These are phyloP conservation scores for Scyliorhinus canicula DNA, from an alignment of 2,797 vertebrate species.

Conservation along the genomic window DNA sequence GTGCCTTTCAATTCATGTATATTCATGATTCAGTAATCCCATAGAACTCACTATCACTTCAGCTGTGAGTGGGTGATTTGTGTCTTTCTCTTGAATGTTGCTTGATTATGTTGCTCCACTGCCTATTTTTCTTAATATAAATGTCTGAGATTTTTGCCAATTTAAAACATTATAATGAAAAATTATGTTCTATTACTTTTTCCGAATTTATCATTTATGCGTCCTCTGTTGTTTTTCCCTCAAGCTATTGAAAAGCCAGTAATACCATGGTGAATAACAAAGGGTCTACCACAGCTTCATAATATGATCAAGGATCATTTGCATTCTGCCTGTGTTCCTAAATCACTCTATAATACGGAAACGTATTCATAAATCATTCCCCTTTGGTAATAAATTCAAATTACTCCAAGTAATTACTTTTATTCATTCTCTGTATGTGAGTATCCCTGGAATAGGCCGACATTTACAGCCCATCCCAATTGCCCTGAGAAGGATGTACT, in stretches of 20 bases:
- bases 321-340: background rate
- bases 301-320: background rate
- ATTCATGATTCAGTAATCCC: constrained; percentile 15
- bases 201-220: background rate
- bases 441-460: background rate
- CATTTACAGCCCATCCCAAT: background rate
- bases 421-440: background rate
- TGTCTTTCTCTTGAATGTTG: background rate
- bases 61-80: constrained; percentile 7
- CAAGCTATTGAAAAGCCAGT: background rate
- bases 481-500: background rate
- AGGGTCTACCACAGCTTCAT: background rate
- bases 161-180: background rate
- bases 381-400: background rate
- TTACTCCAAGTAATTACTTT: background rate
- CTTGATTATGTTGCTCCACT: background rate
- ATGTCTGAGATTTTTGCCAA: background rate
- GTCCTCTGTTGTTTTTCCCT: background rate
- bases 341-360: background rate
- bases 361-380: background rate
- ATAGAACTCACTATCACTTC: background rate
- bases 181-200: background rate
- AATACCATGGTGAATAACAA: background rate
- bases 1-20: constrained; percentile 14
- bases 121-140: background rate